Conservation (phyloP, 2,888 invertebrate genomes). For the Tinea pellionella region DNA sequence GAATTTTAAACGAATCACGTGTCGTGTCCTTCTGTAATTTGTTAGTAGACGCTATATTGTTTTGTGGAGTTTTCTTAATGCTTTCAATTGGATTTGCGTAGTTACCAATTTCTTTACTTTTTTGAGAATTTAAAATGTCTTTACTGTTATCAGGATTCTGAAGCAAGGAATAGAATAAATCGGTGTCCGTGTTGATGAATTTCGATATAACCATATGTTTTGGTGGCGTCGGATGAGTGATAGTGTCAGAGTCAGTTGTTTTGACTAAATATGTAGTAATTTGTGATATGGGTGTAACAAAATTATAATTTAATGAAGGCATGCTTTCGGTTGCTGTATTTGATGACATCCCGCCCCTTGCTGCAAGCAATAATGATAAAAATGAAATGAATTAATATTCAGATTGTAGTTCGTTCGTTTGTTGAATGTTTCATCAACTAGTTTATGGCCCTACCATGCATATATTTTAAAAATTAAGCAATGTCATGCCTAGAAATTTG, state of each 20-base stretch:
- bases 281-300: constrained; percentile 40
- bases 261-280: constrained; percentile 27
- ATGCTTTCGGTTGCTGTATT: background rate
- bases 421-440: too few species aligned
- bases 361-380: constrained; percentile 52
- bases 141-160: background rate
- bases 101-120: background rate
- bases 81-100: background rate
- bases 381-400: constrained; percentile 1
- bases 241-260: constrained; percentile 24
- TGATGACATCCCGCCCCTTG: constrained; percentile 26
- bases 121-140: background rate
- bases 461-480: too few species aligned
- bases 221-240: background rate
- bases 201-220: background rate
- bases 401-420: too few species aligned
- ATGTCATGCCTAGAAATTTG: background rate
- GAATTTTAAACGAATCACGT: background rate
- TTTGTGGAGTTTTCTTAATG: background rate
- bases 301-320: constrained; percentile 23
- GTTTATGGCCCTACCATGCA: too few species aligned
- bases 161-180: background rate
- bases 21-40: background rate
- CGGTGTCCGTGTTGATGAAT: background rate
- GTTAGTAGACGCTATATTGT: background rate